Base-by-base conservation (phyloP, 2,888 invertebrate species). In the Caenorhabditis japonica region DNA sequence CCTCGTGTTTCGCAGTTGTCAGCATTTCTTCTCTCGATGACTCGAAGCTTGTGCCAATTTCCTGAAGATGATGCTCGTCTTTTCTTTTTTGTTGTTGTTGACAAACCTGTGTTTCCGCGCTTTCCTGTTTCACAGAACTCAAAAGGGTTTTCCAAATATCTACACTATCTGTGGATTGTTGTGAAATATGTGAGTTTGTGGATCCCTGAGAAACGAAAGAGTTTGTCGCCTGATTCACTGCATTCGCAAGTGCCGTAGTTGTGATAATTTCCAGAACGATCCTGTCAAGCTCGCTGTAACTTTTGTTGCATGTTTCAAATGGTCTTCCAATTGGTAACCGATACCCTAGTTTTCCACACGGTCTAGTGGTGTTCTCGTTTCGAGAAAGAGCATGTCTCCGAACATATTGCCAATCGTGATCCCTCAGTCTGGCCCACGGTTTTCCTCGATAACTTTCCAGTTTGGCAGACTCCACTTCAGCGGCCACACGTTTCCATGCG, bases 371-470 rank as follows among this genome's bases (percentile, higher is more conserved):
- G 47, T 76, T 74, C 38, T 78, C 78, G 34, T 49, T 72, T 12
- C 78, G 33, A n/a, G 76, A 56, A 12, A 79, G 39, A 1, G 79
- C 79, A 21, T 79, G 79, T 55, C 79, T 52, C 46, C 79, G 19
- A 0, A 79, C 72, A 34, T 79, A 79, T 51, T 79, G 79, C 79
- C 79, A 79, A 21, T 79, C 79, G 39, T 77, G 77, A 33, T 77
- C 79, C 21, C 79, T 38, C 17, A 79, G 43, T 3, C 79, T 39
- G 12, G 62, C 72, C 79, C 79, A 79, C 15, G 66, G 59, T 41
- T 79, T 79, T 1, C 74, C 74, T 39, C 66, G 53, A 19, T 70
- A 78, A 21, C 68, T 71, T 13, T 73, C 73, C 3, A 78, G 53
- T 19, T 43, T 61, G 1, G 49, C 49, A 33, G 41, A 21, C 39